Conservation (phyloP, 1,140 invertebrate genomes). For the Teleopsis dalmanni region DNA sequence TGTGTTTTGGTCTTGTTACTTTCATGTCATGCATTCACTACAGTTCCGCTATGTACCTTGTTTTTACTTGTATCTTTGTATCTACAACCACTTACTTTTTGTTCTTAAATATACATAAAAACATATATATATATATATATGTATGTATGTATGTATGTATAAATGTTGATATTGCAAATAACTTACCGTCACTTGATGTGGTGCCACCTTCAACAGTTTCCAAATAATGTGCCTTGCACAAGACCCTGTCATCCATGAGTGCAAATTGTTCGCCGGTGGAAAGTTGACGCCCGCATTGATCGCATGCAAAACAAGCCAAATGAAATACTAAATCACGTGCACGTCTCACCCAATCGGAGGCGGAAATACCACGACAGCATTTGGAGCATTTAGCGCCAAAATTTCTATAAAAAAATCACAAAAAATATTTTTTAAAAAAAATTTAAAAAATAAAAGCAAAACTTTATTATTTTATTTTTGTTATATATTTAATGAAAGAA, state of each 20-base stretch:
- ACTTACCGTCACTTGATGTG: conserved; percentile 75
- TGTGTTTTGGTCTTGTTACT: no score
- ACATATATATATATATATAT: no score
- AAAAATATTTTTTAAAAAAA: neutral
- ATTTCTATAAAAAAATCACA: conserved; percentile 61
- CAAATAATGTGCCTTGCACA: conserved; percentile 94
- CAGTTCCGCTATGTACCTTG: no score
- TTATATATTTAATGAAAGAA: no score
- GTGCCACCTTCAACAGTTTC: conserved; percentile 87
- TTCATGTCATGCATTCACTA: no score
- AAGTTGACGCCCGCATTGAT: conserved; percentile 92
- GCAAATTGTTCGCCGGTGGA: conserved; percentile 97
- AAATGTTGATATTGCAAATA: no score
- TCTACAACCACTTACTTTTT: no score
- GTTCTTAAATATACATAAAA: no score
- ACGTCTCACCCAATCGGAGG: conserved; percentile 94
- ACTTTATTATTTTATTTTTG: no score
- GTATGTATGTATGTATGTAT: no score
- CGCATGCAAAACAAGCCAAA: conserved; percentile 96
- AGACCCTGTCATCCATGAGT: conserved; percentile 80
- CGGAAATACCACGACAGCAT: conserved; percentile 82
- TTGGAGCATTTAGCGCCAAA: conserved; percentile 96
- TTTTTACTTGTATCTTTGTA: no score
- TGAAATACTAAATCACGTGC: conserved; percentile 93
- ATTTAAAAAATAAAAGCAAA: neutral